Evolutionary conservation across 2,888 invertebrate species (phyloP).

Genomic region (Ophion ventricosus): DNA sequence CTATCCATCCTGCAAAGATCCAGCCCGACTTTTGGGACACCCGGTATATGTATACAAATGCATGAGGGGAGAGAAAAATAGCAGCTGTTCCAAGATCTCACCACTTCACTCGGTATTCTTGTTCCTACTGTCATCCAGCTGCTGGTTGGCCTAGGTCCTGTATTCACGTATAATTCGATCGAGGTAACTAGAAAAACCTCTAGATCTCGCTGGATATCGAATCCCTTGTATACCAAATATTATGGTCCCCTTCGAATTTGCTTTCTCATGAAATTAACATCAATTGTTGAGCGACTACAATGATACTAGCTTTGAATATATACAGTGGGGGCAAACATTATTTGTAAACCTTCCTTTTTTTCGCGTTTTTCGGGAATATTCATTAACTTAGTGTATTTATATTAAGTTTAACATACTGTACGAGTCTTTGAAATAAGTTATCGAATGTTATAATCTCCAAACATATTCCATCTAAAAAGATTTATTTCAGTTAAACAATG

Average conservation of each 20-base stretch:
- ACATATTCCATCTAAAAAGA: too few species aligned
- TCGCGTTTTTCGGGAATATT: too few species aligned
- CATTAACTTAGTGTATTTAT: too few species aligned
- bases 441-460: too few species aligned
- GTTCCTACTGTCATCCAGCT: slow-evolving; percentile 40
- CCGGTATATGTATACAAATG: background rate
- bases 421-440: too few species aligned
- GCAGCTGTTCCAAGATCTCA: slow-evolving; percentile 65
- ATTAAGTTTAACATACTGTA: too few species aligned
- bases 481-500: too few species aligned
- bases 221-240: slow-evolving; percentile 14
- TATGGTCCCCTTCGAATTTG: background rate
- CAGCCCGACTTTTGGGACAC: background rate
- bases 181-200: slow-evolving; percentile 9
- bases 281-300: background rate
- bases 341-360: too few species aligned
- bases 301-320: too few species aligned
- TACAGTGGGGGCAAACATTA: too few species aligned
- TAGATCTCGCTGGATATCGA: slow-evolving; percentile 2
- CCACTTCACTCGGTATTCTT: slow-evolving; percentile 1
- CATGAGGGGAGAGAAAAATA: slow-evolving; percentile 21
- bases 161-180: slow-evolving; percentile 31
- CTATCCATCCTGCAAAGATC: background rate
- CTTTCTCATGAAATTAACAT: background rate
- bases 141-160: slow-evolving; percentile 63